Evolutionary conservation across 2,797 vertebrate genomes (phyloP), one percentile per base, ranked within the genome.

Genomic region (Platalea minor): DNA sequence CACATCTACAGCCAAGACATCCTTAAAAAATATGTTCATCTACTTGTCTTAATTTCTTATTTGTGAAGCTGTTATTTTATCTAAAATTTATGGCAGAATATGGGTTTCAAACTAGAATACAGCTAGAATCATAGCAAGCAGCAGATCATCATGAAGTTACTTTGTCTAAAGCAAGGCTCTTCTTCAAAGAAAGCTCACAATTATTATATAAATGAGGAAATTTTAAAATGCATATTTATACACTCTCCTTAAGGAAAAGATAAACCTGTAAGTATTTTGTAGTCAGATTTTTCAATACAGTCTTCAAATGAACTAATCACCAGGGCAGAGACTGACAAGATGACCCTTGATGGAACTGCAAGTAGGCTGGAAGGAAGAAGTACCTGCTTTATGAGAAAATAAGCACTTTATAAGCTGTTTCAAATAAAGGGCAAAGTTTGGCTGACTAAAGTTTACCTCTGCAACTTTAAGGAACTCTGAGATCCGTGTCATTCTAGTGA

Each of bases 381-480:
- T 8, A 37, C 5, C 23, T 60, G 26, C 11, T 94, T 73, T 63
- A 59, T 10, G 1, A 76, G 33, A 59, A 93, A 84, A 73, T 16
- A 75, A 60, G 35, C 53, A 33, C 31, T 90, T 86, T 7, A 37
- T 8, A 89, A 74, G 25, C 11, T n/a, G 17, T 53, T 88, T 76
- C 29, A 87, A 76, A 86, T 25, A 65, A n/a, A 91, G 23, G 39
- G 11, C 19, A 60, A 89, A 80, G 17, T 54, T 59, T 78, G 57
- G 46, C 26, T 28, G 20, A 67, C 37, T 80, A 8, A 85, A 56
- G 68, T 79, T 98, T 98, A 99, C 99, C 99, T 99, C 99, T 84
- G 99, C 99, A 97, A 99, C 99, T 99, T 99, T 99, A 89, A 99
- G 99, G 97, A 99, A 99, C 96, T 99, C 99, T 2, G 99, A 99